Percentiles rank a stretch among this genome's conserved stretches.
Conservation (phyloP, 2,888 invertebrate genomes). For the Harpalus rubripes region DNA sequence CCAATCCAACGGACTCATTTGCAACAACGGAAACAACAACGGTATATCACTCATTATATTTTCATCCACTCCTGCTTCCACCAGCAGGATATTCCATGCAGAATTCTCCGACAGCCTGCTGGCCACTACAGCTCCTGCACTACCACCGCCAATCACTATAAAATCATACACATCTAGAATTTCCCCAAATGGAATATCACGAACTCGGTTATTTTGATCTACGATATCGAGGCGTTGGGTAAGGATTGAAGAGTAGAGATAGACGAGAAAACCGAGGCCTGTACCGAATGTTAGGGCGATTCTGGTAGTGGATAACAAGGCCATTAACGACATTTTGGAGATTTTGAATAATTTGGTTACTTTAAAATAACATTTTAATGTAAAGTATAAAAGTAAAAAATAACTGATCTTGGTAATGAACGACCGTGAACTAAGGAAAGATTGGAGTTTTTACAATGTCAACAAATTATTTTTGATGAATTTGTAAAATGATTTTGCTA, state of each 20-base stretch:
- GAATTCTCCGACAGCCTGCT: slow-evolving; percentile 87
- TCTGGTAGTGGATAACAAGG: slow-evolving; percentile 81
- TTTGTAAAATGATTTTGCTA: slow-evolving; percentile 24
- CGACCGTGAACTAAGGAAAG: slow-evolving; percentile 31
- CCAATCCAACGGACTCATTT: slow-evolving; percentile 89
- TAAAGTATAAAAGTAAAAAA: neutral
- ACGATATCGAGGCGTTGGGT: slow-evolving; percentile 86
- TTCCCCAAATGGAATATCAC: slow-evolving; percentile 79
- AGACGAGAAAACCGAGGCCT: slow-evolving; percentile 82
- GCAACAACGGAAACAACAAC: slow-evolving; percentile 84
- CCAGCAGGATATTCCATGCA: slow-evolving; percentile 85
- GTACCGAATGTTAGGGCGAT: slow-evolving; percentile 84
- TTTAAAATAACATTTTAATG: neutral
- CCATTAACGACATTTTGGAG: slow-evolving; percentile 68
- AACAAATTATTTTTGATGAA: neutral
- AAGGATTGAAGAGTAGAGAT: slow-evolving; percentile 83
- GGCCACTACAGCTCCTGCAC: slow-evolving; percentile 90
- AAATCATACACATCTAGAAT: slow-evolving; percentile 86
- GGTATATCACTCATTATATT: slow-evolving; percentile 87
- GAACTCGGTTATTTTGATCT: slow-evolving; percentile 82
- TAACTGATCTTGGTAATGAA: neutral
- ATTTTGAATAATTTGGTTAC: neutral
- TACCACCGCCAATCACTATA: slow-evolving; percentile 89
- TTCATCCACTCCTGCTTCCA: slow-evolving; percentile 90
- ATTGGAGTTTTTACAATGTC: neutral